Evolutionary conservation across 23 tunicate genomes (phyloP).

Genomic region (Aplidium turbinatum): DNA sequence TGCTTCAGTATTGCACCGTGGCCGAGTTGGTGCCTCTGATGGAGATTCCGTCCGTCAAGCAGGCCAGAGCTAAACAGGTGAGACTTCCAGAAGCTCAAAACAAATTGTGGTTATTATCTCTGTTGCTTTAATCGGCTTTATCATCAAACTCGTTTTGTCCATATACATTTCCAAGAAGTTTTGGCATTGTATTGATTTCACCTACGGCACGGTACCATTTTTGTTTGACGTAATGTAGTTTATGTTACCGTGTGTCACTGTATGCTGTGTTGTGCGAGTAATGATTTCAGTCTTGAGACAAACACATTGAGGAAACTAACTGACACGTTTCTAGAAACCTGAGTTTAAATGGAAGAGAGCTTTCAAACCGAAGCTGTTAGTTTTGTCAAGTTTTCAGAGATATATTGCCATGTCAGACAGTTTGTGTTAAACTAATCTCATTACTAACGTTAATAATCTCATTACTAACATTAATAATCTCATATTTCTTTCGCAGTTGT

Average conservation of each 20-base stretch:
- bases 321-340: background rate
- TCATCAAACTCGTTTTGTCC: no score
- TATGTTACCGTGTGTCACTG: no score
- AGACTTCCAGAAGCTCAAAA: no score
- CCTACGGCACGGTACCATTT: background rate
- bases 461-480: no score
- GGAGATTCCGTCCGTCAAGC: slow-evolving; percentile 86
- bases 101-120: no score
- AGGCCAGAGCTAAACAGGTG: slow-evolving; percentile 92
- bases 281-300: no score
- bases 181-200: background rate
- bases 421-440: background rate
- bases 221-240: no score
- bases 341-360: background rate
- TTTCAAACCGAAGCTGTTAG: background rate
- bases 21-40: slow-evolving; percentile 70
- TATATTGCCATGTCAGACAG: no score
- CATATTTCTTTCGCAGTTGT: slow-evolving; percentile 41
- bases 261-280: no score
- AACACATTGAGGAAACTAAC: background rate
- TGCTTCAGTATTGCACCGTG: slow-evolving; percentile 69
- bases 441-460: no score
- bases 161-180: background rate
- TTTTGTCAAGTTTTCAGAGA: no score
- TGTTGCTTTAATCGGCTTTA: no score